Evolutionary conservation across 2,113 vertebrate genomes (phyloP).

Genomic region (Tragelaphus strepsiceros): DNA sequence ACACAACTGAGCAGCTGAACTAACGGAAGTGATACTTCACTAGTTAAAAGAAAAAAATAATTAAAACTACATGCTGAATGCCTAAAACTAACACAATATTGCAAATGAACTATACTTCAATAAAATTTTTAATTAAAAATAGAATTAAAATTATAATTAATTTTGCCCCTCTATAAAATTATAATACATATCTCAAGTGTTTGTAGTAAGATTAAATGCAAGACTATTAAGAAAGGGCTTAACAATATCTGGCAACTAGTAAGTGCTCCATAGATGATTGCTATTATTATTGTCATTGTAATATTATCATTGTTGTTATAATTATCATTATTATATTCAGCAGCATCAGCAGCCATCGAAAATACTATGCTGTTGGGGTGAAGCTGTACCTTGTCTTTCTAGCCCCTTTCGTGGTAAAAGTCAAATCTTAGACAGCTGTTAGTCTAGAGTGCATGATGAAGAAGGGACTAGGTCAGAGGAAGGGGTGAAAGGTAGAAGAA

Average conservation of each 20-base stretch:
- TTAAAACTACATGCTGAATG: neutral
- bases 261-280: neutral
- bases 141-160: slow-evolving; percentile 19
- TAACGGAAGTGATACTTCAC: neutral
- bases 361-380: neutral
- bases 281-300: neutral
- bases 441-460: neutral
- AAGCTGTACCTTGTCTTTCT: neutral
- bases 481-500: neutral
- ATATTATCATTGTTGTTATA: neutral
- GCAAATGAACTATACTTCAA: neutral
- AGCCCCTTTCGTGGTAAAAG: neutral
- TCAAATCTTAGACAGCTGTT: neutral
- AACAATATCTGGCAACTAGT: neutral
- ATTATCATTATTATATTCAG: neutral
- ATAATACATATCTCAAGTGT: neutral
- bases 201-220: slow-evolving; percentile 6
- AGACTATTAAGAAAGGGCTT: neutral
- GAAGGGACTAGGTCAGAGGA: neutral
- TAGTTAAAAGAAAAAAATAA: neutral
- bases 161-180: neutral
- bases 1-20: too few relatives aligned
- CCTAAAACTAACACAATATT: neutral
- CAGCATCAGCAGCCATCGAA: neutral
- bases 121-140: neutral